Evolutionary conservation across 2,797 vertebrate species (phyloP).

Genomic region (Sebastes oblongus): DNA sequence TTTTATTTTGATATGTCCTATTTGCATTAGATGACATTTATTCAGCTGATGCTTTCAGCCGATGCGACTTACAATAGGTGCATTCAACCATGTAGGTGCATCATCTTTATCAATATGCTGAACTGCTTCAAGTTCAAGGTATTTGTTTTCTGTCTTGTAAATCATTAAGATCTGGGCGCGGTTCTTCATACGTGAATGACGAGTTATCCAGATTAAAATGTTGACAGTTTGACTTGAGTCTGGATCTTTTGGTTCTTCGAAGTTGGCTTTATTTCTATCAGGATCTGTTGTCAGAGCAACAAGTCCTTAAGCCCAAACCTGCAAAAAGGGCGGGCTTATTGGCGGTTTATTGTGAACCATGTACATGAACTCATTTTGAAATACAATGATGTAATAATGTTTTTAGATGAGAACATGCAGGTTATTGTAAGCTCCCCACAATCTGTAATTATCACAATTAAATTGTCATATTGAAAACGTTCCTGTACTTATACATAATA

Average conservation of each 20-base stretch:
- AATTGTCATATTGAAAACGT: neutral
- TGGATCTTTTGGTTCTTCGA: neutral
- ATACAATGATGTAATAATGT: neutral
- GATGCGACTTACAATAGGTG: neutral
- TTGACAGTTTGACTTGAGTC: neutral
- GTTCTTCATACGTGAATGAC: neutral
- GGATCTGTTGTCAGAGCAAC: too few relatives aligned
- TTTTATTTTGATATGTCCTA: neutral
- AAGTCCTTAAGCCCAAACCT: too few relatives aligned
- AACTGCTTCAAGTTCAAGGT: neutral
- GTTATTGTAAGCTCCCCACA: neutral
- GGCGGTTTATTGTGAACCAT: neutral
- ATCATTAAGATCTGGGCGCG: neutral
- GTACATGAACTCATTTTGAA: neutral
- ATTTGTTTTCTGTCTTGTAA: too few relatives aligned
- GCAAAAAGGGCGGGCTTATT: too few relatives aligned
- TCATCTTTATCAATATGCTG: neutral
- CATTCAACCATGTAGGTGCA: neutral
- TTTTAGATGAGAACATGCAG: neutral
- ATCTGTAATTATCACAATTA: neutral
- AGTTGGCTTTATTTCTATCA: neutral
- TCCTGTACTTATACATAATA: neutral
- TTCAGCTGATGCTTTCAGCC: neutral
- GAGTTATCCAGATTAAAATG: neutral
- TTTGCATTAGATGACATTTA: neutral